phyloP scores from a whole-genome alignment of 2,888 invertebrate genomes.

The Dolichomitus sp. region DNA sequence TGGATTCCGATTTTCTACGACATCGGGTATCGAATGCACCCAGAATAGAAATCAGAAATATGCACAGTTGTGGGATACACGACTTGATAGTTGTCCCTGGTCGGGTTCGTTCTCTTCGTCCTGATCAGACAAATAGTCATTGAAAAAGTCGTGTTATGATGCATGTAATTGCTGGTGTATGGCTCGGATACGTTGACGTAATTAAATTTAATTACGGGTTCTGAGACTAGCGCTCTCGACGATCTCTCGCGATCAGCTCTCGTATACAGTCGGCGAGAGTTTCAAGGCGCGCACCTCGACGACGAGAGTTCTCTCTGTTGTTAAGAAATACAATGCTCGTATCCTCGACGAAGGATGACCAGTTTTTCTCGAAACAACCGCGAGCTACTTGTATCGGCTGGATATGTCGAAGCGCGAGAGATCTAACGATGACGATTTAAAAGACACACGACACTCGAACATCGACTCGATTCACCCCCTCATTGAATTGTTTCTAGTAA shows the following conservation, averaged over 20 bases:
- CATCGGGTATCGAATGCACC: conserved; percentile 10
- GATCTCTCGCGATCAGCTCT: conserved; percentile 40
- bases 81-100: conserved; percentile 21
- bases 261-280: conserved; percentile 56
- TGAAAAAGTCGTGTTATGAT: conserved; percentile 57
- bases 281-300: conserved; percentile 64
- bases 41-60: conserved; percentile 13
- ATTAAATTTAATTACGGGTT: conserved; percentile 65
- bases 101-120: conserved; percentile 45
- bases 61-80: not conserved
- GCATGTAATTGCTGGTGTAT: conserved; percentile 58
- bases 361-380: conserved; percentile 68
- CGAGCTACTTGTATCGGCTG: conserved; percentile 48
- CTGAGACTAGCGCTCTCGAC: conserved; percentile 58
- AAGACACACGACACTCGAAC: conserved; percentile 49
- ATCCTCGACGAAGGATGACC: conserved; percentile 75
- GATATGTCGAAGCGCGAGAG: conserved; percentile 53
- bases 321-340: conserved; percentile 73
- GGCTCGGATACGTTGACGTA: conserved; percentile 60
- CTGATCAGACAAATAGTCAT: conserved; percentile 12
- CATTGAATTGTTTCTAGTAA: conserved; percentile 42
- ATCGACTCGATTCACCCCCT: conserved; percentile 37
- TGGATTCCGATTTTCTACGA: conserved; percentile 3
- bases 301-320: conserved; percentile 58
- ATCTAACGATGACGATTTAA: conserved; percentile 63